Conservation (phyloP, 2,888 invertebrate species). For the Scaptomyza cyrtandrae region DNA sequence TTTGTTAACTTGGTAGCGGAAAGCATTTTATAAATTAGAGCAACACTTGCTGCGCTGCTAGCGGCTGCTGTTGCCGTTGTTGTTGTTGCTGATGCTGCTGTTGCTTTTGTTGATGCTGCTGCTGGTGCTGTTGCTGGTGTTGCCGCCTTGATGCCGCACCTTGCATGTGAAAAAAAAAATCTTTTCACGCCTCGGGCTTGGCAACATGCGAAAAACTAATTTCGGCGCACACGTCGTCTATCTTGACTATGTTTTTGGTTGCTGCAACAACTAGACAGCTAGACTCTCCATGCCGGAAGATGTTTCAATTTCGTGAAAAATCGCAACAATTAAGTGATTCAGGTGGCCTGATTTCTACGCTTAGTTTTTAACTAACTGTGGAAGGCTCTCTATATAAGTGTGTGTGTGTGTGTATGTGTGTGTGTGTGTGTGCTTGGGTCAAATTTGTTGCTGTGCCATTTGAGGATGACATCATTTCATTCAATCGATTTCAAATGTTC, state of each 20-base stretch:
- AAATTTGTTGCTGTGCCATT: constrained; percentile 31
- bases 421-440: constrained; percentile 14
- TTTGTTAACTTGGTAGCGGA: constrained; percentile 65
- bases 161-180: constrained; percentile 78
- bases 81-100: constrained; percentile 18
- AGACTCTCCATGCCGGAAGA: constrained; percentile 64
- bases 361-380: constrained; percentile 9
- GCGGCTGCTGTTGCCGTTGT: constrained; percentile 20
- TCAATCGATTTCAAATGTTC: constrained; percentile 15
- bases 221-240: constrained; percentile 76
- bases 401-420: background rate
- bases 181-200: constrained; percentile 73
- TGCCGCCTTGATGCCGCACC: constrained; percentile 66
- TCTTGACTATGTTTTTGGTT: constrained; percentile 45
- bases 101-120: constrained; percentile 3
- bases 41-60: constrained; percentile 72
- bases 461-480: constrained; percentile 64
- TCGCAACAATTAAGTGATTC: constrained; percentile 77
- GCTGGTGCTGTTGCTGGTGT: constrained; percentile 24
- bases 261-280: constrained; percentile 2
- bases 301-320: constrained; percentile 77
- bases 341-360: constrained; percentile 72
- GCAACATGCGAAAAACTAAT: constrained; percentile 78
- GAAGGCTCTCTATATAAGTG: background rate
- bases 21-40: constrained; percentile 79